These are phyloP conservation scores for Lethenteron reissneri DNA, from an alignment of 2,113 vertebrate genomes.

Conservation along the genomic window DNA sequence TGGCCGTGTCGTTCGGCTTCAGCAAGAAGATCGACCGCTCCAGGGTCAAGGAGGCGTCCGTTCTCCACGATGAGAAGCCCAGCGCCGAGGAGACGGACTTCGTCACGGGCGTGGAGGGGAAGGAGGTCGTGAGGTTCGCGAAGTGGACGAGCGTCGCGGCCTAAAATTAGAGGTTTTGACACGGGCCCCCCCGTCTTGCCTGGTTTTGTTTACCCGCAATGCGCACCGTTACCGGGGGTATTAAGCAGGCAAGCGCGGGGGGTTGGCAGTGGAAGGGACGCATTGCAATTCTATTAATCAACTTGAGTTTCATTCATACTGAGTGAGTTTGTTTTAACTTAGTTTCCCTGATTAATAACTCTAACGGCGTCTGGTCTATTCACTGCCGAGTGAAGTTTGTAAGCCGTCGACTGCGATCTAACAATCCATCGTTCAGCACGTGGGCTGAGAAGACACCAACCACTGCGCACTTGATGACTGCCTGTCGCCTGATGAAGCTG, in stretches of 20 bases:
- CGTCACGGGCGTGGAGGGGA: conserved; percentile 27
- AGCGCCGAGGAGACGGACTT: conserved; percentile 25
- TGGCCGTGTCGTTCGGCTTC: conserved; percentile 36
- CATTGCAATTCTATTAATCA: too few relatives aligned
- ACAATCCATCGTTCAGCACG: too few relatives aligned
- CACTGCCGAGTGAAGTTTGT: too few relatives aligned
- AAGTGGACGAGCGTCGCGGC: conserved; percentile 3
- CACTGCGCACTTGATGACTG: too few relatives aligned
- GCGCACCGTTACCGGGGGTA: not conserved
- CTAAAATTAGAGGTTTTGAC: not conserved
- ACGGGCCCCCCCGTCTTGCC: not conserved
- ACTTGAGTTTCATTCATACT: not conserved
- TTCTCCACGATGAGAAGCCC: not conserved
- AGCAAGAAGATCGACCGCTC: conserved; percentile 28
- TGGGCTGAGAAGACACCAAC: too few relatives aligned
- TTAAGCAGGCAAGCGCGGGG: not conserved
- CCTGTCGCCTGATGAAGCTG: too few relatives aligned
- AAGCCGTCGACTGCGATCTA: too few relatives aligned
- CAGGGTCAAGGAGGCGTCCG: conserved; percentile 13
- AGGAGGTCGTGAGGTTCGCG: conserved; percentile 30
- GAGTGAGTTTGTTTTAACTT: too few relatives aligned
- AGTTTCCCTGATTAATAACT: too few relatives aligned
- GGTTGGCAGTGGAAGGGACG: not conserved
- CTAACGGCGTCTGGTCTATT: too few relatives aligned
- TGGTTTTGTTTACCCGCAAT: not conserved